Evolutionary conservation across 2,113 vertebrate species (phyloP).

Genomic region (Accipiter cooperii): DNA sequence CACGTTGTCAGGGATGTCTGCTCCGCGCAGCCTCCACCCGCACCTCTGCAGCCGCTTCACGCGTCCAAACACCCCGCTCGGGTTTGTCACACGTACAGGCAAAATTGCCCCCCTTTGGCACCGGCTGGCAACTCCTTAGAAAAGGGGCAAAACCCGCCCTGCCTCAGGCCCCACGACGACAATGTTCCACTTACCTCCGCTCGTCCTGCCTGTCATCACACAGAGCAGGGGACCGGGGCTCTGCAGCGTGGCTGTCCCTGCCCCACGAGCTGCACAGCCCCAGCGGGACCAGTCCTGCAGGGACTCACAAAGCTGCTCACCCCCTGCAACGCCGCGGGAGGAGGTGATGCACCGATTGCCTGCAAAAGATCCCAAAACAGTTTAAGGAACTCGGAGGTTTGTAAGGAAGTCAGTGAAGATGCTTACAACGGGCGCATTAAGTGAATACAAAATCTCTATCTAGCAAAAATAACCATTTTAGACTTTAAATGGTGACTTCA

Average conservation of each 20-base stretch:
- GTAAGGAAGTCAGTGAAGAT: not conserved
- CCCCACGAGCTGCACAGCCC: not conserved
- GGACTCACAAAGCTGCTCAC: not conserved
- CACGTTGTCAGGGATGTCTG: rapidly evolving
- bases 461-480: not conserved
- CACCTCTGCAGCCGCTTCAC: rapidly evolving
- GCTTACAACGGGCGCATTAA: not conserved
- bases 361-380: not conserved
- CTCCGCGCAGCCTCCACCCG: not conserved
- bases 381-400: not conserved
- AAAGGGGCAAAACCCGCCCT: not conserved
- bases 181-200: not conserved
- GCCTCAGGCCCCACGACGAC: no score
- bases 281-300: rapidly evolving
- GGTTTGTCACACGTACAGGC: rapidly evolving
- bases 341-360: not conserved
- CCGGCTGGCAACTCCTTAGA: rapidly evolving
- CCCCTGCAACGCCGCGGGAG: not conserved
- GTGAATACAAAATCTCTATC: not conserved
- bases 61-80: rapidly evolving
- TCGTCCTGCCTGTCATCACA: rapidly evolving
- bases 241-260: not conserved
- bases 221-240: not conserved
- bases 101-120: rapidly evolving
- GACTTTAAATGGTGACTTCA: not conserved